Evolutionary conservation across 1,140 invertebrate genomes (phyloP).

Genomic region (Platorchestia sp.): DNA sequence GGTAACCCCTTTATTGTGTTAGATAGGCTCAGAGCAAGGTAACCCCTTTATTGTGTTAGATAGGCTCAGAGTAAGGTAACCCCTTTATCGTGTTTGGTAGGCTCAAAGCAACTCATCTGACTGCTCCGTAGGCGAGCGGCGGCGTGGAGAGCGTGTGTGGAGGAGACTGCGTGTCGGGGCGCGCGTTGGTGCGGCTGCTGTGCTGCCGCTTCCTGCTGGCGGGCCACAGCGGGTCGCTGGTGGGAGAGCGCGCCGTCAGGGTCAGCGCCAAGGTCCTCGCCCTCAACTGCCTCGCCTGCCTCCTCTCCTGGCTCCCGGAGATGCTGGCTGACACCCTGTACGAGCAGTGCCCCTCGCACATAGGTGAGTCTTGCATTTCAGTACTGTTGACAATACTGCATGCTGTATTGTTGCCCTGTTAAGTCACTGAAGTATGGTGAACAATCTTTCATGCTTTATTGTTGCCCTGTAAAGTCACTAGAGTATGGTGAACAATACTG

Average conservation of each 20-base stretch:
- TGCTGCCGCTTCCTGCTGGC: conserved; percentile 82
- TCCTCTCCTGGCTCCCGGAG: conserved; percentile 80
- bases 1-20: too few relatives aligned
- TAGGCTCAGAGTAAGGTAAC: too few relatives aligned
- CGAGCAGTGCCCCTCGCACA: not conserved
- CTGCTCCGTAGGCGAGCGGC: not conserved
- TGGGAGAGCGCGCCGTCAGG: conserved; percentile 79
- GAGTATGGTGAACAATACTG: too few relatives aligned
- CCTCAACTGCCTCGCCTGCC: conserved; percentile 80
- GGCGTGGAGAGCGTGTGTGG: conserved; percentile 37
- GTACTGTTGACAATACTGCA: too few relatives aligned
- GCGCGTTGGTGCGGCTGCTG: conserved; percentile 83
- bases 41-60: too few relatives aligned
- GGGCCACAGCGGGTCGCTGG: conserved; percentile 76
- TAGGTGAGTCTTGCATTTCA: not conserved
- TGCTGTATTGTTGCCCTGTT: too few relatives aligned
- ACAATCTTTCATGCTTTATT: too few relatives aligned
- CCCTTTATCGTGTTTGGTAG: too few relatives aligned
- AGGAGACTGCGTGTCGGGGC: not conserved
- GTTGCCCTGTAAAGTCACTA: too few relatives aligned
- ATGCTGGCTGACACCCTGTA: conserved; percentile 77
- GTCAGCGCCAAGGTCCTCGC: conserved; percentile 89
- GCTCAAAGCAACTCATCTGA: too few relatives aligned
- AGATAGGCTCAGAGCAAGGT: too few relatives aligned
- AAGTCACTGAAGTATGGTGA: too few relatives aligned